These are phyloP conservation scores for Symphodus melops DNA, from an alignment of 2,113 vertebrate species.

Conservation along the genomic window DNA sequence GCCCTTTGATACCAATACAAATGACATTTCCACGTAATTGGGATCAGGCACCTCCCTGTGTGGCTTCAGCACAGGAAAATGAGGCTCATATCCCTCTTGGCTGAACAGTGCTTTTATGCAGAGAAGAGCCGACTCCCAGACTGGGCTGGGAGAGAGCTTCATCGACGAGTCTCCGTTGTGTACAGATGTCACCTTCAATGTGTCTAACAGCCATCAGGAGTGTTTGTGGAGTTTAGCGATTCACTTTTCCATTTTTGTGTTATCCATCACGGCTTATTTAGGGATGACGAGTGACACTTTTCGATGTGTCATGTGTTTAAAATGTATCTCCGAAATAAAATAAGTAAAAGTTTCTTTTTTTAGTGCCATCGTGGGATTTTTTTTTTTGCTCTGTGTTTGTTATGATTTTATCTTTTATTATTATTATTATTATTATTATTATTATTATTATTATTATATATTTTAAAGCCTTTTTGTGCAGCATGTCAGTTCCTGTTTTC, in stretches of 20 bases:
- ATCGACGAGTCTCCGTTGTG: slow-evolving; percentile 69
- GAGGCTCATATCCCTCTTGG: slow-evolving; percentile 67
- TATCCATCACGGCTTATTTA: slow-evolving; percentile 37
- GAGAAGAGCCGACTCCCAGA: slow-evolving; percentile 60
- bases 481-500: background rate
- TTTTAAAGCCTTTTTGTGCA: background rate
- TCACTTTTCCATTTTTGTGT: slow-evolving; percentile 62
- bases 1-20: slow-evolving; percentile 74
- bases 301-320: slow-evolving; percentile 30
- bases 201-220: slow-evolving; percentile 49
- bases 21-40: slow-evolving; percentile 78
- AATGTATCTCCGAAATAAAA: slow-evolving; percentile 57
- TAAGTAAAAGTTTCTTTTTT: background rate
- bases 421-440: background rate
- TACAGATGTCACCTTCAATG: slow-evolving; percentile 68
- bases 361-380: slow-evolving; percentile 24
- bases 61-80: slow-evolving; percentile 72
- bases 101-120: slow-evolving; percentile 77
- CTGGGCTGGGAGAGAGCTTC: slow-evolving; percentile 62
- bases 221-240: slow-evolving; percentile 66
- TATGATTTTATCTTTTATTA: slow-evolving; percentile 48
- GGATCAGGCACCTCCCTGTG: slow-evolving; percentile 74
- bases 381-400: slow-evolving; percentile 21
- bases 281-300: slow-evolving; percentile 29
- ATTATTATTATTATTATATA: background rate